A percentile compares a stretch with the other conserved stretches of the same genome.
These are phyloP conservation scores for Macrochelys suwanniensis DNA, from an alignment of 2,797 vertebrate species.

Conservation along the genomic window DNA sequence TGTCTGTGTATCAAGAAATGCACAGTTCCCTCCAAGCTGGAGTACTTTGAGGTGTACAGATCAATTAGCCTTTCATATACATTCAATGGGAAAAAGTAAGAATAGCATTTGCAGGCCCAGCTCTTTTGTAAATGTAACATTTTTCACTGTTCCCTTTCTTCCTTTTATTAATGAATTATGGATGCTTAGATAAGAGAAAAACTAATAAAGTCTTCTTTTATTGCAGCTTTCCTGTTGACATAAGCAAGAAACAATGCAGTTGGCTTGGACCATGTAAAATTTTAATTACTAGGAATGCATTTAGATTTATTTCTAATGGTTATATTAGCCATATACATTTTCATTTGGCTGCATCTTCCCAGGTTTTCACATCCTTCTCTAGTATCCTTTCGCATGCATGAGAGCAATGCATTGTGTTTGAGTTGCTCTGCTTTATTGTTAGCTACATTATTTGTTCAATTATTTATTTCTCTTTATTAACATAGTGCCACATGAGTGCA, in stretches of 20 bases:
- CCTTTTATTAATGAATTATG: neutral
- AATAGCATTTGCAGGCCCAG: neutral
- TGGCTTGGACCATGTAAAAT: neutral
- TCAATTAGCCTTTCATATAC: neutral
- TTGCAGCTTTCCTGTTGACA: neutral
- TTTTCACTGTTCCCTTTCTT: neutral
- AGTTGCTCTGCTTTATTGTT: neutral
- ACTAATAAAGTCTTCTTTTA: neutral
- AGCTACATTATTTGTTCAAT: neutral
- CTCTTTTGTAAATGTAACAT: neutral
- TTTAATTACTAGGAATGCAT: neutral
- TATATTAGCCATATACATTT: neutral
- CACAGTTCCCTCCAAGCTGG: neutral
- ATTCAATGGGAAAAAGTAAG: neutral
- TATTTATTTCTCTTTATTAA: neutral
- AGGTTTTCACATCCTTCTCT: neutral
- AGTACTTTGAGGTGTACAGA: neutral
- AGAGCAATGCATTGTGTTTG: neutral
- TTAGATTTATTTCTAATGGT: neutral
- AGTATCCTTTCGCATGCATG: neutral
- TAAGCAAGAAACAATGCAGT: neutral
- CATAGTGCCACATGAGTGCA: neutral
- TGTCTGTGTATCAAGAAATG: neutral
- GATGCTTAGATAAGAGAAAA: neutral
- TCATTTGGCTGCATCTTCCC: neutral